A percentile compares a stretch with the other conserved stretches of the same genome.
Evolutionary conservation across 1,140 invertebrate species (phyloP).

Genomic region (Habropoda laboriosa): DNA sequence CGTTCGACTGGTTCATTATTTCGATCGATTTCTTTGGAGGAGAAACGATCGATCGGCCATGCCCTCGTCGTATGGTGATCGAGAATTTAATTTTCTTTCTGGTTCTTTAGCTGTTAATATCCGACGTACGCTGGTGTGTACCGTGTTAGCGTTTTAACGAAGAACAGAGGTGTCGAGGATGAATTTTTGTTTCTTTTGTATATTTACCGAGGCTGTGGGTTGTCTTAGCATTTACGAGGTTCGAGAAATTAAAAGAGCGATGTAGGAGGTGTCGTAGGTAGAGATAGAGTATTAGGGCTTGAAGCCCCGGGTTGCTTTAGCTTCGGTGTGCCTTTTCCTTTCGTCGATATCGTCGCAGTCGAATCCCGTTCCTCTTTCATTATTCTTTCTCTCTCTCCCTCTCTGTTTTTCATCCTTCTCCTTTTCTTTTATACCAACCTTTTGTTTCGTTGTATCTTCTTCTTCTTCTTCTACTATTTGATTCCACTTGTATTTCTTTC

Average conservation of each 20-base stretch:
- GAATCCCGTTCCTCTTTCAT: constrained; percentile 4
- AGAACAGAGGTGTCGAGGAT: constrained; percentile 41
- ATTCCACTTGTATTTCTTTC: neutral
- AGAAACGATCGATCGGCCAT: neutral
- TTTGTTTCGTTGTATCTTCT: neutral
- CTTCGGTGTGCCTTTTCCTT: constrained; percentile 62
- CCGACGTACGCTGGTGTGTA: neutral
- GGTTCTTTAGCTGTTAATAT: constrained; percentile 25
- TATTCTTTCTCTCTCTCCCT: too few species aligned
- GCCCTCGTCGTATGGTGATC: neutral
- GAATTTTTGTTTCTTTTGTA: constrained; percentile 55
- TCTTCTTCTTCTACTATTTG: too few species aligned
- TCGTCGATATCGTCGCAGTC: constrained; percentile 42
- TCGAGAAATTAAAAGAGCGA: constrained; percentile 35
- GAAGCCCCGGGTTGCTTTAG: constrained; percentile 45
- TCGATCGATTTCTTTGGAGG: neutral
- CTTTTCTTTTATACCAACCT: neutral
- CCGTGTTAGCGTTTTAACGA: neutral
- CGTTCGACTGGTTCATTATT: neutral
- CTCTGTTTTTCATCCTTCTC: neutral
- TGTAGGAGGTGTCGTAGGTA: constrained; percentile 31
- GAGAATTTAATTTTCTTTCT: constrained; percentile 18
- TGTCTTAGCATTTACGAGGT: constrained; percentile 72
- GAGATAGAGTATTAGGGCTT: constrained; percentile 55
- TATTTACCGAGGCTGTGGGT: constrained; percentile 74